Percentiles rank a stretch among this genome's conserved stretches.
These are phyloP conservation scores for Leucoptera coffeella DNA, from an alignment of 2,888 invertebrate genomes.

Conservation along the genomic window DNA sequence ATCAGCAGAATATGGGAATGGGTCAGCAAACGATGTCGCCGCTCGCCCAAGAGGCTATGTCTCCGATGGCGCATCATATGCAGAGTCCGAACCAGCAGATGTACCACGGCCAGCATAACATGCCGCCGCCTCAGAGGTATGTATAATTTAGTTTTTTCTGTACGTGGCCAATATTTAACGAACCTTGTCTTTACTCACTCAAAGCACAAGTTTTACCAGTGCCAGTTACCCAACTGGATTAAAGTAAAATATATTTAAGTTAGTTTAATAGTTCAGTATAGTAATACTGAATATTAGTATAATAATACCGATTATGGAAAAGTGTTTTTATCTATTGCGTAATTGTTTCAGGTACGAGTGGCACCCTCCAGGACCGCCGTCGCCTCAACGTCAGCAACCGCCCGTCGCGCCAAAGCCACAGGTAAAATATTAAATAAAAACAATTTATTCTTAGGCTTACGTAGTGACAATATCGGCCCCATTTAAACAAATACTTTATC, in stretches of 20 bases:
- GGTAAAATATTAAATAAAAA: conserved; percentile 11
- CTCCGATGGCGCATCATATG: conserved; percentile 4
- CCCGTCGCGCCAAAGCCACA: conserved; percentile 55
- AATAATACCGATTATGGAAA: not conserved
- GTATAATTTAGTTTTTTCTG: too few relatives aligned
- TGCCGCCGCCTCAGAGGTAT: conserved; percentile 21
- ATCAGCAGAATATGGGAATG: conserved; percentile 4
- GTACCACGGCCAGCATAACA: conserved; percentile 19
- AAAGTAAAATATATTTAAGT: too few relatives aligned
- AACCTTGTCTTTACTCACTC: too few relatives aligned
- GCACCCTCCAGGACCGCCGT: conserved; percentile 37
- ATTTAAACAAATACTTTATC: too few relatives aligned
- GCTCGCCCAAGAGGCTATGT: too few relatives aligned
- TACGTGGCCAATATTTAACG: too few relatives aligned
- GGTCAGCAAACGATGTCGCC: not conserved
- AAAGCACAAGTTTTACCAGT: too few relatives aligned
- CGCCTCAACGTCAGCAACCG: conserved; percentile 46
- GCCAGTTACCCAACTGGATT: too few relatives aligned
- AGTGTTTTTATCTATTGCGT: too few relatives aligned
- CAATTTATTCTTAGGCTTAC: too few relatives aligned
- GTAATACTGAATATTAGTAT: not conserved
- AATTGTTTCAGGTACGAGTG: conserved; percentile 29
- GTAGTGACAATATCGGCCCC: too few relatives aligned
- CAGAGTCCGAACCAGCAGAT: conserved; percentile 8
- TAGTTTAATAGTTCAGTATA: too few relatives aligned